Base-by-base conservation (phyloP, 1,140 invertebrate genomes). In the Nephila pilipes region DNA sequence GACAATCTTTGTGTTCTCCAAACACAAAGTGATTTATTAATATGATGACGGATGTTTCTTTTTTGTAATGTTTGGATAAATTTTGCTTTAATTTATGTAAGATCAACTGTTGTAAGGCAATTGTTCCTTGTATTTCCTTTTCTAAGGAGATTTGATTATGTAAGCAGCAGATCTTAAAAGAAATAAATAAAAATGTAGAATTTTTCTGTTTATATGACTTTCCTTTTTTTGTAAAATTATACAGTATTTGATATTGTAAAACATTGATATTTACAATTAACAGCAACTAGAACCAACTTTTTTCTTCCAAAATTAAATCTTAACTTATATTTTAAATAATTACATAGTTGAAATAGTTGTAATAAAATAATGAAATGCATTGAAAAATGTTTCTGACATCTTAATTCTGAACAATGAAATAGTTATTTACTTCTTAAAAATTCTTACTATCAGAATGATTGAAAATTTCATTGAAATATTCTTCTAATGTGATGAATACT, bases 1-100 rank as follows among this genome's bases (percentile, higher is more conserved):
- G 91, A 93, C 91, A 93, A 93, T 93, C 91, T 93, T 93, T 93
- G 91, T 93, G 91, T 93, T 87, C 55, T 60, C 2, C 18, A 58
- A 69, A 75, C 91, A 93, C 91, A 80, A 93, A 93, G 91, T 93
- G 83, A 93, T 93, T 79, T 63, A 38, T 63, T 69, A 87, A 83
- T 63, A 54, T 65, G 89, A 83, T 63, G 46, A 58, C 0, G 79
- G 38, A 91, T 38, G 14, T 58, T 63, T 63, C 18, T 83, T 90
- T 90, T 54, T 54, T 57, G n/a, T 69, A 80, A 79, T 79, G 75
- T 90, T 75, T 88, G 87, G 87, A 54, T 25, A 20, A 58, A 46
- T 69, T 88, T 88, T 90, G 3, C 54, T 32, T 90, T 80, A 90
- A 90, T 80, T 90, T 90, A 79, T 90, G 29, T 90, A 36, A 29